These are phyloP conservation scores for Acleris emargana DNA, from an alignment of 2,888 invertebrate species.

Conservation along the genomic window DNA sequence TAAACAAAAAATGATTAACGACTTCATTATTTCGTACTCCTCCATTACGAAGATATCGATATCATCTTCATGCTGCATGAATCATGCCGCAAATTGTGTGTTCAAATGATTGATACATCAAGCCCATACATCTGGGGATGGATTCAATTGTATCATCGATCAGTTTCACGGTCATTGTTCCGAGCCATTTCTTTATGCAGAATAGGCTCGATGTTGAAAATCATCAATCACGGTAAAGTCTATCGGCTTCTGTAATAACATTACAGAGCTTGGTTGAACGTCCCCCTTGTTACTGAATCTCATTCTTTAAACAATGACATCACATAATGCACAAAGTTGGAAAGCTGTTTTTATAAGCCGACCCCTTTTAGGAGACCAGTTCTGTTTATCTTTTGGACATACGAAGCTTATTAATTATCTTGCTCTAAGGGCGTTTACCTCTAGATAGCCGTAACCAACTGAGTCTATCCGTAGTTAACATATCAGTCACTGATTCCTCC, in stretches of 20 bases:
- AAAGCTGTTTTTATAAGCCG: constrained; percentile 41
- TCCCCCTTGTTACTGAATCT: constrained; percentile 40
- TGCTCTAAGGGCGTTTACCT: constrained; percentile 10
- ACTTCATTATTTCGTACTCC: not conserved
- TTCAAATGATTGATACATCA: constrained; percentile 23
- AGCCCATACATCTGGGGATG: constrained; percentile 27
- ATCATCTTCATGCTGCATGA: constrained; percentile 8
- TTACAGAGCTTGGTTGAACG: constrained; percentile 48
- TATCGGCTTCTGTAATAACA: constrained; percentile 35
- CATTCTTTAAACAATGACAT: constrained; percentile 44
- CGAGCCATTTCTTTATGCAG: constrained; percentile 40
- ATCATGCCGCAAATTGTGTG: not conserved
- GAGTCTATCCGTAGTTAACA: not conserved
- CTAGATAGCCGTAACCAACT: constrained; percentile 1
- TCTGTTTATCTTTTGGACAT: constrained; percentile 1
- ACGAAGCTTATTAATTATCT: constrained; percentile 12
- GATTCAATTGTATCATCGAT: constrained; percentile 48
- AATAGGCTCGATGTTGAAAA: constrained; percentile 40
- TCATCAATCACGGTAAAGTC: constrained; percentile 50
- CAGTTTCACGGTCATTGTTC: constrained; percentile 39
- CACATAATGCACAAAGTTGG: constrained; percentile 48
- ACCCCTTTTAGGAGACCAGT: constrained; percentile 17
- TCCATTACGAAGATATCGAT: constrained; percentile 9
- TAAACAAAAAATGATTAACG: not conserved
- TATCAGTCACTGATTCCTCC: not conserved